Base-by-base conservation (phyloP, 2,113 vertebrate genomes). In the Sinocyclocheilus grahami region DNA sequence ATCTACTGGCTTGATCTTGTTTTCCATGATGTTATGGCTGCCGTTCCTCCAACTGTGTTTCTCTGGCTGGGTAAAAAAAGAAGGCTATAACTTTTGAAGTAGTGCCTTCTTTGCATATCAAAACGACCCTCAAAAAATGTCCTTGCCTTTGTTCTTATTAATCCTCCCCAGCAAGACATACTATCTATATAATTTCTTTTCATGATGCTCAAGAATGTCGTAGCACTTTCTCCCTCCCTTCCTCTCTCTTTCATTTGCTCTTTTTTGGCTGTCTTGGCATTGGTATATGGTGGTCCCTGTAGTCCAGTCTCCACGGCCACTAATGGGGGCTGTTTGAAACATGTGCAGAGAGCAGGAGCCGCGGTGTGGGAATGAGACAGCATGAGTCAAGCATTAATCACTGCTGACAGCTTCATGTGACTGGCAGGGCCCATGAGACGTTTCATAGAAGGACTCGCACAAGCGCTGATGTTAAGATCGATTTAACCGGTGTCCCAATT, bases 351-450 rank as follows among this genome's bases (percentile, higher is more conserved):
- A 85, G 79, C 48, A 55, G 22, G 27, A 84, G 58, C 77, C 3
- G n/a, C 74, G 85, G 33, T 87, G 63, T 89, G 86, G 83, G 86
- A 84, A 88, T 67, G 76, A 78, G 84, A 89, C 72, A 75, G 53
- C 13, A 83, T 65, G 83, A 78, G 48, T 89, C 33, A 63, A 82
- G 77, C 79, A 87, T 89, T 86, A 89, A 87, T 89, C 88, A 87
- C 53, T 76, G 69, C 48, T 85, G 88, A 87, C 88, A 83, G 88
- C 53, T 71, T 30, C 33, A 62, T 72, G 74, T 78, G 62, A 79
- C 83, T 83, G 48, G 81, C 88, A 87, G 81, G 81, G 39, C 85
- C 76, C 77, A 37, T 65, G 81, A 82, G 80, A 86, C n/a, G 37
- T 13, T 60, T 14, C 63, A 87, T 65, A 20, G 77, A 42, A 86